Evolutionary conservation across 2,888 invertebrate species (phyloP), one percentile per base, ranked within the genome.

Genomic region (Portevinia maculata): DNA sequence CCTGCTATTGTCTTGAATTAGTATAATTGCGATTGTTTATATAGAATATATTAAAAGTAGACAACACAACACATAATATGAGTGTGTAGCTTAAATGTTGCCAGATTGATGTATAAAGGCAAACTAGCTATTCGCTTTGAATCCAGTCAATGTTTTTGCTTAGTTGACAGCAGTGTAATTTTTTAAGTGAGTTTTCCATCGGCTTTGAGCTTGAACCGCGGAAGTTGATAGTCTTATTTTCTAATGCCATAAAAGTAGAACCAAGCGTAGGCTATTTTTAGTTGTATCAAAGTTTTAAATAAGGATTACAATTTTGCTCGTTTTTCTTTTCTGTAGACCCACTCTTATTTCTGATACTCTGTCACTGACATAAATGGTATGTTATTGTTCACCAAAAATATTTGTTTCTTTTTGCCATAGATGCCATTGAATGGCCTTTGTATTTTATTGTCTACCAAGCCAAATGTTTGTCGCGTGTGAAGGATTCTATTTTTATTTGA

Each of bases 401-500:
- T 17, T 41, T 13, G 60, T 9, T 41, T 44, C 37, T 37, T 30
- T 62, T 30, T 30, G 13, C 4, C 37, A 30, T 17, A 24, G 3
- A 1, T 0, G 3, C 21, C 53, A 30, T 19, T 24, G 5, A 41
- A 44, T 48, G 48, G 53, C n/a, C 55, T 37, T 39, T 44, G 48
- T 50, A 9, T 46, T 37, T 44, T 41, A 62, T 21, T 75, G 64
- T 69, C 30, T 53, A 41, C 24, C 13, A 48, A 64, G 28, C 57
- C 30, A 7, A 37, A 52, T 50, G 24, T 48, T 24, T 39, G 60
- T 48, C 46, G 37, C 34, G 52, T 64, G 41, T 8, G 55, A 59
- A 59, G 69, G 65, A 65, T 24, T 76, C 34, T 4, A 53, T 55
- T 76, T 76, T 65, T 57, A 30, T 46, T 65, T 30, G 46, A 9